phyloP scores from a whole-genome alignment of 1,140 invertebrate species.

The Wiebesia pumilae region DNA sequence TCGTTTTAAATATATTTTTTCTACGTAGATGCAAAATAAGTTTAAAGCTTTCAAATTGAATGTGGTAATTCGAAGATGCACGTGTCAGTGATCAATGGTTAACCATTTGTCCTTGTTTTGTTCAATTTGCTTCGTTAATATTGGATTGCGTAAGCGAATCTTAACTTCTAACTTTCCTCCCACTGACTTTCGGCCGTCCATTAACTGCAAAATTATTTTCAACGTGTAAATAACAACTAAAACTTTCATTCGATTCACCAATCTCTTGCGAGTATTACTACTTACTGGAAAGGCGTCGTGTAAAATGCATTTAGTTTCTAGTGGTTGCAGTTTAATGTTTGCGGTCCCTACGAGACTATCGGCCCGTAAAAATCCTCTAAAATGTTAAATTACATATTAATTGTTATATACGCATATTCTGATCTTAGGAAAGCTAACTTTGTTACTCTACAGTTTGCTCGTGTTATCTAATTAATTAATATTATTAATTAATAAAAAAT shows the following conservation, averaged over 20 bases:
- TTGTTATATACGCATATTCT: background rate
- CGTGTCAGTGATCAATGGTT: constrained; percentile 79
- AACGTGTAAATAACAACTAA: background rate
- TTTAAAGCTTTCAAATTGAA: constrained; percentile 8
- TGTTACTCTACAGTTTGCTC: constrained; percentile 65
- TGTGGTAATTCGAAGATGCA: background rate
- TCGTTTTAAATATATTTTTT: background rate
- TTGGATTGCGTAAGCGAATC: constrained; percentile 92
- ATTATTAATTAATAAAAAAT: background rate
- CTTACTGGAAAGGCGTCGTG: constrained; percentile 95
- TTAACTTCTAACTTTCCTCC: constrained; percentile 95
- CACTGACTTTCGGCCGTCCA: constrained; percentile 90
- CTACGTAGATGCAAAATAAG: background rate
- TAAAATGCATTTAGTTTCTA: constrained; percentile 90
- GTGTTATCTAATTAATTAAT: constrained; percentile 48
- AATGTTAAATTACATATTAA: constrained; percentile 68
- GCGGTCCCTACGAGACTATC: constrained; percentile 91
- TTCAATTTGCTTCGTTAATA: constrained; percentile 92
- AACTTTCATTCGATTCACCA: background rate
- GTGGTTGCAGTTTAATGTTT: constrained; percentile 86
- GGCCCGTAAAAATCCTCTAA: constrained; percentile 91
- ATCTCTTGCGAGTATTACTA: constrained; percentile 54
- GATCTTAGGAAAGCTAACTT: constrained; percentile 9
- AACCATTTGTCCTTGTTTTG: constrained; percentile 95
- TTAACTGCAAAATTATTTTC: constrained; percentile 77